These are phyloP conservation scores for Polyommatus iphigenia DNA, from an alignment of 2,888 invertebrate species.

Conservation along the genomic window DNA sequence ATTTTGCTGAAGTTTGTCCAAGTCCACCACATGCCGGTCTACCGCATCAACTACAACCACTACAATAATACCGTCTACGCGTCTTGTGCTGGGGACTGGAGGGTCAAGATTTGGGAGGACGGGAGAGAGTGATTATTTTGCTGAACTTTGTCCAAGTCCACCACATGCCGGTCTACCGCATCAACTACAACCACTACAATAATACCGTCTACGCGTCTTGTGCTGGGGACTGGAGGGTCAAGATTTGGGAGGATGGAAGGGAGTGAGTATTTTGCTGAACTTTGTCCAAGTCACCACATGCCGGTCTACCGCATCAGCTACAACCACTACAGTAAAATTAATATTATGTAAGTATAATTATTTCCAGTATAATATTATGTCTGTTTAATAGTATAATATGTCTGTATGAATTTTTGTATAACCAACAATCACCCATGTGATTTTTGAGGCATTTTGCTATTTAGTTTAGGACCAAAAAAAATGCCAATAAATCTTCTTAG, in stretches of 20 bases:
- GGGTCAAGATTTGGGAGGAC: conserved; percentile 97
- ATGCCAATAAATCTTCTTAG: no score
- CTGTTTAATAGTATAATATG: no score
- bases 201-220: conserved; percentile 95
- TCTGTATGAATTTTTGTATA: no score
- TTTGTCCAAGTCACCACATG: conserved; percentile 90
- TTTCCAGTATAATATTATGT: no score
- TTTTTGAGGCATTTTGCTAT: no score
- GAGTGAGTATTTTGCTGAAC: conserved; percentile 69
- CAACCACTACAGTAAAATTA: conserved; percentile 93
- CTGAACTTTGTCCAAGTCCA: conserved; percentile 84
- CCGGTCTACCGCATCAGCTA: conserved; percentile 94
- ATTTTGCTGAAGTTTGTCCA: conserved; percentile 75
- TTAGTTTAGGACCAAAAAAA: no score
- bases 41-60: conserved; percentile 92
- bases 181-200: conserved; percentile 93
- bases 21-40: conserved; percentile 94
- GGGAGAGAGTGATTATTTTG: conserved; percentile 81
- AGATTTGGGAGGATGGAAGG: conserved; percentile 96
- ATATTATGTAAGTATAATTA: no score
- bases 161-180: conserved; percentile 93
- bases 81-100: conserved; percentile 97
- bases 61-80: conserved; percentile 93
- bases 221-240: conserved; percentile 96
- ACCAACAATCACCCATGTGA: no score